Percentiles rank a stretch among this genome's conserved stretches.
These are phyloP conservation scores for Trichogramma evanescens DNA, from an alignment of 2,888 invertebrate genomes.

Conservation along the genomic window DNA sequence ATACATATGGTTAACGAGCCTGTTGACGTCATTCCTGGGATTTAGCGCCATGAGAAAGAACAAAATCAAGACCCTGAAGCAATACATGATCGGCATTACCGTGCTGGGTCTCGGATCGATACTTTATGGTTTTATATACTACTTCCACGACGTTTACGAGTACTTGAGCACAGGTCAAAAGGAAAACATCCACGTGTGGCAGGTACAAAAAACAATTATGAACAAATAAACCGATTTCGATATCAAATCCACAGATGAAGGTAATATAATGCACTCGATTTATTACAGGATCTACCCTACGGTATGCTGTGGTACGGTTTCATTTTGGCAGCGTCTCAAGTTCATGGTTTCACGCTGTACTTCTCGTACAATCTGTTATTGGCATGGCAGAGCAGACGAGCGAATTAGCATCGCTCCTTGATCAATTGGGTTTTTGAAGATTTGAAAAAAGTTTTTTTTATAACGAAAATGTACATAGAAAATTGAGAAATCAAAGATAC, in stretches of 20 bases:
- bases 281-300: conserved; percentile 76
- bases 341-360: conserved; percentile 78
- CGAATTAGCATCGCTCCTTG: conserved; percentile 51
- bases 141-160: conserved; percentile 75
- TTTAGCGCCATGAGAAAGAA: conserved; percentile 81
- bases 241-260: conserved; percentile 13
- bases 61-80: conserved; percentile 66
- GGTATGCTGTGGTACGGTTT: conserved; percentile 90
- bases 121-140: conserved; percentile 72
- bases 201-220: conserved; percentile 52
- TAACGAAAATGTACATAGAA: conserved; percentile 7
- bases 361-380: conserved; percentile 75
- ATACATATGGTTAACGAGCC: conserved; percentile 83
- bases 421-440: conserved; percentile 10
- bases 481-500: conserved; percentile 5
- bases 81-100: conserved; percentile 74
- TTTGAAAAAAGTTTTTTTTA: not conserved
- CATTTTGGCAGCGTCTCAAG: conserved; percentile 77
- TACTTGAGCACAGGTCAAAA: conserved; percentile 67
- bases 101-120: conserved; percentile 76
- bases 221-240: conserved; percentile 19
- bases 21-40: conserved; percentile 77
- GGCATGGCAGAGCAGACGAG: conserved; percentile 77
- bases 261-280: conserved; percentile 23
- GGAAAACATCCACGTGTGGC: conserved; percentile 71